Conservation (phyloP, 2,797 vertebrate species). For the Echeneis naucrates region DNA sequence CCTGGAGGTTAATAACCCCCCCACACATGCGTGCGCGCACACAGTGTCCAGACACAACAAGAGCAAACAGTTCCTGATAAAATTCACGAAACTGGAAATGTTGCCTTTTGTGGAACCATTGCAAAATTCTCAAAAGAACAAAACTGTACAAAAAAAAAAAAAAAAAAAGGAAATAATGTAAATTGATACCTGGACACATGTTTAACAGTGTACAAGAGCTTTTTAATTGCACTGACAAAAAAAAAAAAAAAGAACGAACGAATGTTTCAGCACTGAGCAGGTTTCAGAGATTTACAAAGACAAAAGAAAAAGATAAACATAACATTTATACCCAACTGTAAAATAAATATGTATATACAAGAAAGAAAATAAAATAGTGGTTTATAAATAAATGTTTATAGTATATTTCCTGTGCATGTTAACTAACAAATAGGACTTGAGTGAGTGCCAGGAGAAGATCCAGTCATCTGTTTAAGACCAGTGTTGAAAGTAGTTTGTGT, state of each 20-base stretch:
- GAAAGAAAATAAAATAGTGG: constrained; percentile 63
- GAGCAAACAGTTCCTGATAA: background rate
- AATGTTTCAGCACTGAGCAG: constrained; percentile 11
- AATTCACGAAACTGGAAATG: background rate
- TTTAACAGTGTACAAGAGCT: constrained; percentile 28
- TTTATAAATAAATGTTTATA: constrained; percentile 64
- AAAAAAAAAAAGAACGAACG: constrained; percentile 34
- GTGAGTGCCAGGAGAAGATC: constrained; percentile 47
- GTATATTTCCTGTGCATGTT: constrained; percentile 20
- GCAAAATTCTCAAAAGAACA: background rate
- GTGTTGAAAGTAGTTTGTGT: background rate
- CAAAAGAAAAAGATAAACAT: constrained; percentile 7
- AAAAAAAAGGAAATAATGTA: no score
- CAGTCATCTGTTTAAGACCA: constrained; percentile 30
- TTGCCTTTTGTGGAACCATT: background rate
- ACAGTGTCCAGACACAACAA: constrained; percentile 9
- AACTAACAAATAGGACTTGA: constrained; percentile 21
- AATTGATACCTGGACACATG: background rate
- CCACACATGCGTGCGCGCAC: no score
- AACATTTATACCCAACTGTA: constrained; percentile 4
- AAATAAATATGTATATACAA: constrained; percentile 67
- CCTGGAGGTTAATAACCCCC: no score
- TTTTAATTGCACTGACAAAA: constrained; percentile 33
- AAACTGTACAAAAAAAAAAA: background rate
- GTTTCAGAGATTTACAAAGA: background rate